These are phyloP conservation scores for Boloria selene DNA, from an alignment of 2,888 invertebrate genomes.

Conservation along the genomic window DNA sequence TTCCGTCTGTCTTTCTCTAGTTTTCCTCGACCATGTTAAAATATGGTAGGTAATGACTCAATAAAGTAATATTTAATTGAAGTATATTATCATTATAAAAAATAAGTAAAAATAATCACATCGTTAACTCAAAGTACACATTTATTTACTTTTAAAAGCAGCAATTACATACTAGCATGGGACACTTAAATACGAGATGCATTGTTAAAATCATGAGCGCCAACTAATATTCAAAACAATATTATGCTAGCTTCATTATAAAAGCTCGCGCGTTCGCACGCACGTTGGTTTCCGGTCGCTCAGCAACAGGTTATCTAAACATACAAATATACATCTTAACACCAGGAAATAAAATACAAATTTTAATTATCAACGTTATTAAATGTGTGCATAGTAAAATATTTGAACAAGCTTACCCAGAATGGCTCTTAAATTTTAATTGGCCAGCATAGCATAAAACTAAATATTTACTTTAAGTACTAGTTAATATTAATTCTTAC, in stretches of 20 bases:
- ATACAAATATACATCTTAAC: slow-evolving; percentile 45
- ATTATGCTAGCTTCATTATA: slow-evolving; percentile 49
- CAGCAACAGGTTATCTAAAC: slow-evolving; percentile 39
- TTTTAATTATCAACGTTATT: slow-evolving; percentile 31
- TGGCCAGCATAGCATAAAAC: slow-evolving; percentile 57
- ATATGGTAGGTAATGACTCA: no score
- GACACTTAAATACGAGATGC: slow-evolving; percentile 23
- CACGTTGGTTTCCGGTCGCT: slow-evolving; percentile 56
- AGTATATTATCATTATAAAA: no score
- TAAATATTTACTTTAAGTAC: slow-evolving; percentile 20
- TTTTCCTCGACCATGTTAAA: no score
- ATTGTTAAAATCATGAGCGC: slow-evolving; percentile 39
- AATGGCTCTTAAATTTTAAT: slow-evolving; percentile 59
- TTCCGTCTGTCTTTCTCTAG: no score
- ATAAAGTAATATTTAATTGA: no score
- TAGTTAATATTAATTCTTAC: slow-evolving; percentile 4
- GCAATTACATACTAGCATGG: slow-evolving; percentile 22
- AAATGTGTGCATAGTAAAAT: slow-evolving; percentile 41
- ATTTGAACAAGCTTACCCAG: slow-evolving; percentile 44
- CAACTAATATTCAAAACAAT: slow-evolving; percentile 39
- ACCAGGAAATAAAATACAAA: slow-evolving; percentile 43
- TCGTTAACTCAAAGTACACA: not conserved
- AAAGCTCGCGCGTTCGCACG: slow-evolving; percentile 56
- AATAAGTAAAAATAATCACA: not conserved
- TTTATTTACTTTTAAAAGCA: not conserved